A percentile compares a stretch with the other conserved stretches of the same genome.
phyloP scores from a whole-genome alignment of 2,797 vertebrate species.

The Syngnathus acus region DNA sequence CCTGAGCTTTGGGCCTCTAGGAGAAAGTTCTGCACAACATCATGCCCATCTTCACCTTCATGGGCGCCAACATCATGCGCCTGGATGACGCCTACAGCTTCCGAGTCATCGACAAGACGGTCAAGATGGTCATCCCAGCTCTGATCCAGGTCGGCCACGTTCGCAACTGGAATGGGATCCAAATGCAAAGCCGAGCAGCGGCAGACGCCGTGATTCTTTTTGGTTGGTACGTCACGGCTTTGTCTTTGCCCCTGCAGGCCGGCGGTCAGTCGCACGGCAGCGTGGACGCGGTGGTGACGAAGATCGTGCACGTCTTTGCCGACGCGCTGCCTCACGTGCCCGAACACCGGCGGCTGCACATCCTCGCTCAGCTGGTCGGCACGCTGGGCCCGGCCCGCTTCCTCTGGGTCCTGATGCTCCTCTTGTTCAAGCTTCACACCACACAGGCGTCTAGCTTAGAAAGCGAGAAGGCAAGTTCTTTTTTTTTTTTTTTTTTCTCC shows the following conservation, averaged over 20 bases:
- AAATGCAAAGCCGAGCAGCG: no score
- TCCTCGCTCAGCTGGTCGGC: slow-evolving; percentile 77
- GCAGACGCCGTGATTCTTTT: no score
- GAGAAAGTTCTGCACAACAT: slow-evolving; percentile 97
- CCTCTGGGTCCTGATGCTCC: slow-evolving; percentile 84
- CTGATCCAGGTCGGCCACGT: slow-evolving; percentile 72
- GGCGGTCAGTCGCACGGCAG: slow-evolving; percentile 58
- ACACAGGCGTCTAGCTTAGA: slow-evolving; percentile 59
- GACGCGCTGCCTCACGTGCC: slow-evolving; percentile 91
- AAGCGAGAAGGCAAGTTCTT: slow-evolving; percentile 73
- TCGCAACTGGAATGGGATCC: no score
- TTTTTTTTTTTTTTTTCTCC: not conserved
- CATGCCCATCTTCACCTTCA: slow-evolving; percentile 99
- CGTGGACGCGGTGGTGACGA: slow-evolving; percentile 69
- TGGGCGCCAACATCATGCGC: slow-evolving; percentile 91
- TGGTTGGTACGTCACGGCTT: no score
- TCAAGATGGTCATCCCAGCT: slow-evolving; percentile 90
- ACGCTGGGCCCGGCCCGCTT: slow-evolving; percentile 79
- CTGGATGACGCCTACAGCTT: slow-evolving; percentile 94
- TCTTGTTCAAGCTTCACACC: slow-evolving; percentile 86
- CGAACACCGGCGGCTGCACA: slow-evolving; percentile 82
- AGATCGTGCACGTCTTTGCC: slow-evolving; percentile 81
- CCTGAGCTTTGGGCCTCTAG: slow-evolving; percentile 55
- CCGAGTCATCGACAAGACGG: slow-evolving; percentile 89
- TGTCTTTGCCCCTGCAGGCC: slow-evolving; percentile 59